phyloP scores from a whole-genome alignment of 2,797 vertebrate species.

The Pseudotriccus pelzelni region DNA sequence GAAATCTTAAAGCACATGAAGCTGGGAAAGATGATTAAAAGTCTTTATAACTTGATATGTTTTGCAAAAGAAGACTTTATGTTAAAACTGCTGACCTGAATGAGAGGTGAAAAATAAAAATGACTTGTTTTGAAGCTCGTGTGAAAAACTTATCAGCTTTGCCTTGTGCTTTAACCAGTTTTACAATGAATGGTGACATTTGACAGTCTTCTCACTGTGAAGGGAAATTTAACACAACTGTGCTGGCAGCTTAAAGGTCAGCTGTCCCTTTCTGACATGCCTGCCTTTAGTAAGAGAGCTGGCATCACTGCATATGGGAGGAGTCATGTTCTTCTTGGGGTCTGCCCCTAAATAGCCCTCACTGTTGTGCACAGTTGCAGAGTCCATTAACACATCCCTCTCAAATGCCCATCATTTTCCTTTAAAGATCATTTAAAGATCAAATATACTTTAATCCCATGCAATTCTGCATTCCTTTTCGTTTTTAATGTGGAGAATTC shows the following conservation, averaged over 20 bases:
- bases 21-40: neutral
- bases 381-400: neutral
- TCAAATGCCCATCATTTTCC: neutral
- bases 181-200: conserved; percentile 64
- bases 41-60: neutral
- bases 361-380: neutral
- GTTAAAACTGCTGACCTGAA: neutral
- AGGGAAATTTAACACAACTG: conserved; percentile 45
- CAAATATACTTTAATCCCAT: neutral
- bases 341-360: neutral
- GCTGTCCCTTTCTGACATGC: neutral
- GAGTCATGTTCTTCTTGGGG: neutral
- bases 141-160: conserved; percentile 26
- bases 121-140: neutral
- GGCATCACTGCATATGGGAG: neutral
- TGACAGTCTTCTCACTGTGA: conserved; percentile 49
- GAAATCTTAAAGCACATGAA: neutral
- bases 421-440: neutral
- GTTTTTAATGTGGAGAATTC: neutral
- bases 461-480: neutral
- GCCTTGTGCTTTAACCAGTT: conserved; percentile 6
- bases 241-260: conserved; percentile 48
- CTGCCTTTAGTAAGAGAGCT: neutral
- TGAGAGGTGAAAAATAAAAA: neutral
- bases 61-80: neutral